Conservation (phyloP, 2,797 vertebrate species). For the Schizothorax lantsangensis region DNA sequence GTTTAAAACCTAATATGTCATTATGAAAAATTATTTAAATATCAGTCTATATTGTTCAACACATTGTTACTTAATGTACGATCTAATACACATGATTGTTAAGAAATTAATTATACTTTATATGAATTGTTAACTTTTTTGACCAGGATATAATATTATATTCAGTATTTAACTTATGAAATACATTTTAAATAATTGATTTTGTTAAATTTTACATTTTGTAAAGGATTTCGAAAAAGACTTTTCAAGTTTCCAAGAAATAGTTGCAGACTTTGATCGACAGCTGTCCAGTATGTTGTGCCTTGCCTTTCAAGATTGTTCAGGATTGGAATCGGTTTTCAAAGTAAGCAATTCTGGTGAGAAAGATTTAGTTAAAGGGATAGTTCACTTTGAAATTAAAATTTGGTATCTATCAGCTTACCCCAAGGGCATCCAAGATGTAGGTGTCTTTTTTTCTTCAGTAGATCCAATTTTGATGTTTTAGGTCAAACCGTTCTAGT, state of each 20-base stretch:
- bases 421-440: no score
- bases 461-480: no score
- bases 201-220: neutral
- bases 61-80: neutral
- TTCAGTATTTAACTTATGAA: neutral
- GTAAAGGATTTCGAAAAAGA: slow-evolving; percentile 79
- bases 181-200: neutral
- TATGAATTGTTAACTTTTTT: neutral
- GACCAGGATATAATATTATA: neutral
- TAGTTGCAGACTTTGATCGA: slow-evolving; percentile 77
- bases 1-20: neutral
- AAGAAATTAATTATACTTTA: neutral
- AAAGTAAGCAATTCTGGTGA: slow-evolving; percentile 74
- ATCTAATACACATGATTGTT: neutral
- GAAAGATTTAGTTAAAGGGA: no score
- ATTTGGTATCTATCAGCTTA: no score
- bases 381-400: no score
- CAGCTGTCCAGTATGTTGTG: slow-evolving; percentile 79
- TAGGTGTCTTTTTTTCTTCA: no score
- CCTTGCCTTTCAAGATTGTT: slow-evolving; percentile 81
- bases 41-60: neutral
- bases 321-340: slow-evolving; percentile 81
- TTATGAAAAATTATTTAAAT: neutral
- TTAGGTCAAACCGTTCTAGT: no score
- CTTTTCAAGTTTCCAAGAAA: slow-evolving; percentile 78